Evolutionary conservation across 2,797 vertebrate genomes (phyloP).

Genomic region (Petrocephalus schoutedeni): DNA sequence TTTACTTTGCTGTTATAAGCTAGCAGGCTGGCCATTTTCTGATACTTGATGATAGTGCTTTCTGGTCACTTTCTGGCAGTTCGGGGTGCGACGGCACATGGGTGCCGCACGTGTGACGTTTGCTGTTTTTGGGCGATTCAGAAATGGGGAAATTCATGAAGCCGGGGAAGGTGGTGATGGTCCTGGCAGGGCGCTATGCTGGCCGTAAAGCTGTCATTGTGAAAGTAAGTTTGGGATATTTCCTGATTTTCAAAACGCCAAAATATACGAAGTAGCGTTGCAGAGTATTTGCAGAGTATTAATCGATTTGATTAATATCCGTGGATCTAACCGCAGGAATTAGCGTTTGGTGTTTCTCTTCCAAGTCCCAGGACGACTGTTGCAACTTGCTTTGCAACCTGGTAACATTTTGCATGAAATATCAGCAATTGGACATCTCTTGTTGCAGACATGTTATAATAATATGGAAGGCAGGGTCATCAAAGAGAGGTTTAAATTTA

Average conservation of each 20-base stretch:
- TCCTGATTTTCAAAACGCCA: not conserved
- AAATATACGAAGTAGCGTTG: not conserved
- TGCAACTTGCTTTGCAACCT: not conserved
- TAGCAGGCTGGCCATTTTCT: not conserved
- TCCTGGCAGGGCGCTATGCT: conserved; percentile 90
- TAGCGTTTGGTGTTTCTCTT: not conserved
- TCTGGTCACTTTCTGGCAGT: not conserved
- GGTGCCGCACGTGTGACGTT: not conserved
- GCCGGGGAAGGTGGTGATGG: conserved; percentile 94
- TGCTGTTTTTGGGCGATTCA: conserved; percentile 23
- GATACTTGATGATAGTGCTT: not conserved
- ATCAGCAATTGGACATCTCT: not conserved
- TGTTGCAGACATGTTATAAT: not conserved
- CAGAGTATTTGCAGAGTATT: not conserved
- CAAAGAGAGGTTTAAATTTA: not conserved
- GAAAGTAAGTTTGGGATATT: conserved; percentile 64
- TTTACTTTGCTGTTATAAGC: not conserved
- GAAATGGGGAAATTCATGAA: conserved; percentile 98
- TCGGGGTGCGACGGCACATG: not conserved
- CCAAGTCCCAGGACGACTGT: not conserved
- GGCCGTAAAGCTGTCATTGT: conserved; percentile 95
- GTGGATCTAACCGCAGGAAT: not conserved
- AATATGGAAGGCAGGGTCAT: not conserved
- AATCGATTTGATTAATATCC: not conserved
- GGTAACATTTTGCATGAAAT: not conserved